Percentiles rank a stretch among this genome's conserved stretches.
These are phyloP conservation scores for Arion vulgaris DNA, from an alignment of 1,140 invertebrate genomes.

Conservation along the genomic window DNA sequence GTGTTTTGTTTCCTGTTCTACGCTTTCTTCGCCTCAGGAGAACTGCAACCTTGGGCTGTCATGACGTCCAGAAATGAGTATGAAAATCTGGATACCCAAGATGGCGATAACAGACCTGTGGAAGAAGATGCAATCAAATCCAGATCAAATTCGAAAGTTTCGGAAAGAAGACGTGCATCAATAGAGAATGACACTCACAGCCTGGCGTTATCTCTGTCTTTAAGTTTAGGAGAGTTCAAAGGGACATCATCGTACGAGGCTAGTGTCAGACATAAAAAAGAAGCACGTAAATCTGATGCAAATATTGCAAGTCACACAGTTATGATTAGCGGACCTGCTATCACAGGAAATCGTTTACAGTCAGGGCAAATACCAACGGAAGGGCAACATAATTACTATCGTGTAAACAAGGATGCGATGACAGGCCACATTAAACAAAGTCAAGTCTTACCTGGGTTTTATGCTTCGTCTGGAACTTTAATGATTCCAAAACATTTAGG, in stretches of 20 bases:
- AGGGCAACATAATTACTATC: not conserved
- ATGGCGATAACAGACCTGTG: not conserved
- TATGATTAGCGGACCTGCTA: not conserved
- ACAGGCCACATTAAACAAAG: not conserved
- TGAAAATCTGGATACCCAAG: not conserved
- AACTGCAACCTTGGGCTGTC: constrained; percentile 36
- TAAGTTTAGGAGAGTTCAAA: not conserved
- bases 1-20: constrained; percentile 39
- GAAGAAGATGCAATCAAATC: not conserved
- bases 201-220: not conserved
- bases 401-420: not conserved
- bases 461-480: no score
- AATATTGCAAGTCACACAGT: not conserved
- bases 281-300: not conserved
- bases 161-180: not conserved
- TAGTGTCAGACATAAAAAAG: not conserved
- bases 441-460: not conserved
- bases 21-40: constrained; percentile 33
- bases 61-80: not conserved
- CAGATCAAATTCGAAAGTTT: not conserved
- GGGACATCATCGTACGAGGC: constrained; percentile 9
- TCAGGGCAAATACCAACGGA: not conserved
- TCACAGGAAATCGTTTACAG: not conserved
- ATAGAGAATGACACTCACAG: not conserved
- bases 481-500: not conserved